These are phyloP conservation scores for Marmota flaviventris DNA, from an alignment of 2,113 vertebrate species.

Conservation along the genomic window DNA sequence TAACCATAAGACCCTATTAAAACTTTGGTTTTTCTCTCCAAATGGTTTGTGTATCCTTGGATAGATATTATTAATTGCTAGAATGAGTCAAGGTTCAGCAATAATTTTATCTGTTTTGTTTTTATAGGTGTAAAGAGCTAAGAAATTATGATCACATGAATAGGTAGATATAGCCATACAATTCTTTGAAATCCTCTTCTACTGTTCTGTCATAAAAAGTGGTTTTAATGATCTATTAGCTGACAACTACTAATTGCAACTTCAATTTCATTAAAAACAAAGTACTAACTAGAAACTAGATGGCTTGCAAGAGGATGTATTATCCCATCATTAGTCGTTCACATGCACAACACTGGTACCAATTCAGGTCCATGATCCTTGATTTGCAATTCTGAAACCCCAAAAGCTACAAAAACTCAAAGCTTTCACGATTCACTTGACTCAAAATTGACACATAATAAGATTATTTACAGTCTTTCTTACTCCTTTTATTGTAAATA, in stretches of 20 bases:
- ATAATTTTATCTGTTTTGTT: not conserved
- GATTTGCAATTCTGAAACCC: not conserved
- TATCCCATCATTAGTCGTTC: not conserved
- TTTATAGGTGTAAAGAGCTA: not conserved
- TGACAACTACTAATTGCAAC: slow-evolving; percentile 11
- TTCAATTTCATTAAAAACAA: slow-evolving; percentile 21
- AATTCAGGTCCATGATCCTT: not conserved
- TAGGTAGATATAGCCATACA: not conserved
- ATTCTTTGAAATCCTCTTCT: not conserved
- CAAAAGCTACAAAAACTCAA: not conserved
- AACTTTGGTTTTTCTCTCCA: slow-evolving; percentile 4
- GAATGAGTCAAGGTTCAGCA: not conserved
- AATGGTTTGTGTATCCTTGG: not conserved
- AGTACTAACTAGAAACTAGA: not conserved
- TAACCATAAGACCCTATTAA: not conserved
- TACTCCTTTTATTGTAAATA: not conserved
- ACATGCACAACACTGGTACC: not conserved
- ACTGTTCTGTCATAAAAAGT: slow-evolving; percentile 14
- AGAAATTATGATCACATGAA: not conserved
- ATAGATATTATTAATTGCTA: not conserved
- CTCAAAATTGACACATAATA: not conserved
- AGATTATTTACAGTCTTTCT: not conserved
- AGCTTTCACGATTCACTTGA: not conserved
- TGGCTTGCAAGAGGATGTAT: not conserved
- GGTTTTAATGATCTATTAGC: slow-evolving; percentile 1